Conservation (phyloP, 2,113 vertebrate species). For the Climacteris rufus region DNA sequence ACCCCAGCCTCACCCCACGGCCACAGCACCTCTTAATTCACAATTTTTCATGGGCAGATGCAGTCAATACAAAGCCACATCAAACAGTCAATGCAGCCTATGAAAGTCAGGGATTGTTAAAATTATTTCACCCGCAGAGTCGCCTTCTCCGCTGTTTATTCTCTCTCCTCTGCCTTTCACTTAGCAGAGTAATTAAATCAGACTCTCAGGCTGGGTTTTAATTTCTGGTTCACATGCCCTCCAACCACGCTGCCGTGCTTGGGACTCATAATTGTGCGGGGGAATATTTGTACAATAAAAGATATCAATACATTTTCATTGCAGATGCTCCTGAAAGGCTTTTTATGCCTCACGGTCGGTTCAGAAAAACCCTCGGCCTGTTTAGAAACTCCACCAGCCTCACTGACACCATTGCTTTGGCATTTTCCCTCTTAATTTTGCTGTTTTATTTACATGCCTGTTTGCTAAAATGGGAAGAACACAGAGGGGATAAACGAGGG, state of each 20-base stretch:
- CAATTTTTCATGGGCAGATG: neutral
- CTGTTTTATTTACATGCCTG: neutral
- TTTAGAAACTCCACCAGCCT: neutral
- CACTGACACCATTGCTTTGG: neutral
- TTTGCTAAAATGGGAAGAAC: neutral
- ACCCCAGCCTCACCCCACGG: neutral
- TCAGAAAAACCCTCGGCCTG: neutral
- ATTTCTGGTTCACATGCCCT: constrained; percentile 50
- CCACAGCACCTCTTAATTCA: neutral
- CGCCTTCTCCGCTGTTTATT: neutral
- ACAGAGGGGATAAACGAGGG: neutral
- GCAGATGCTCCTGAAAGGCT: neutral
- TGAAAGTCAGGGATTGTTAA: neutral
- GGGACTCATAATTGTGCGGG: neutral
- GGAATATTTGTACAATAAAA: neutral
- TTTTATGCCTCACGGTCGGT: neutral
- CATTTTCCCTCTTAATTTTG: neutral
- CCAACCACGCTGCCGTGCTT: neutral
- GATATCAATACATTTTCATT: neutral
- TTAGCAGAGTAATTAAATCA: constrained; percentile 51
- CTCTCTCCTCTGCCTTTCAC: constrained; percentile 5
- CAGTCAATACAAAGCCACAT: neutral
- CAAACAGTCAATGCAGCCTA: neutral
- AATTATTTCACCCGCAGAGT: neutral
- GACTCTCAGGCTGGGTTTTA: constrained; percentile 18